Evolutionary conservation across 1,140 invertebrate genomes (phyloP).

Genomic region (Teleogryllus occipitalis): DNA sequence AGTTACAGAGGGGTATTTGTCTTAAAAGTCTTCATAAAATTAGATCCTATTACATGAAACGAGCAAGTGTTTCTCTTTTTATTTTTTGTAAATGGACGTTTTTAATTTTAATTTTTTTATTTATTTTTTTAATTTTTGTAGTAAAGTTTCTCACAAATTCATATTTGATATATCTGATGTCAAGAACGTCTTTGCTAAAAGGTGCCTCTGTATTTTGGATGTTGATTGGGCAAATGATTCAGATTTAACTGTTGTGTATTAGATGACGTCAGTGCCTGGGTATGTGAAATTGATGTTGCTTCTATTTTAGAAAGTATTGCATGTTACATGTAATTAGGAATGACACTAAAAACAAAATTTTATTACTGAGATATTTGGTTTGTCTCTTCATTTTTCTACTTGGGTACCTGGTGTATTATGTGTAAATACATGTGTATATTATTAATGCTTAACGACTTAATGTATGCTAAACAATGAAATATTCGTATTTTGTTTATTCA

Average conservation of each 20-base stretch:
- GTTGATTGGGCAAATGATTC: not conserved
- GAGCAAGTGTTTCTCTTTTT: not conserved
- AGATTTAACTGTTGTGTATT: not conserved
- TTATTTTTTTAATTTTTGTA: too few relatives aligned
- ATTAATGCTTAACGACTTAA: not conserved
- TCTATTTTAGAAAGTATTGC: not conserved
- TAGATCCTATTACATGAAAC: not conserved
- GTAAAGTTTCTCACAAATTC: too few relatives aligned
- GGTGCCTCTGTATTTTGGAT: too few relatives aligned
- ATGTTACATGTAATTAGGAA: not conserved
- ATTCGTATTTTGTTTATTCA: not conserved
- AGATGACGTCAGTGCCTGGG: not conserved
- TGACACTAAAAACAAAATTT: not conserved
- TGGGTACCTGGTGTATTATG: constrained; percentile 3
- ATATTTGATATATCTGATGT: too few relatives aligned
- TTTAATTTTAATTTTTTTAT: too few relatives aligned
- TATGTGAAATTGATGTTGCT: not conserved
- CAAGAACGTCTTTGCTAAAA: too few relatives aligned
- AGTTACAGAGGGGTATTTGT: not conserved
- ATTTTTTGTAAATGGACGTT: too few relatives aligned
- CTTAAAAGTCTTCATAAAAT: not conserved
- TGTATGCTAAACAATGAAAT: not conserved
- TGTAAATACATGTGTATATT: not conserved
- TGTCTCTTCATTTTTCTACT: not conserved
- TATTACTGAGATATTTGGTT: not conserved